Percentiles rank a stretch among this genome's conserved stretches.
Evolutionary conservation across 1,140 invertebrate genomes (phyloP).

Genomic region (Odontomachus brunneus): DNA sequence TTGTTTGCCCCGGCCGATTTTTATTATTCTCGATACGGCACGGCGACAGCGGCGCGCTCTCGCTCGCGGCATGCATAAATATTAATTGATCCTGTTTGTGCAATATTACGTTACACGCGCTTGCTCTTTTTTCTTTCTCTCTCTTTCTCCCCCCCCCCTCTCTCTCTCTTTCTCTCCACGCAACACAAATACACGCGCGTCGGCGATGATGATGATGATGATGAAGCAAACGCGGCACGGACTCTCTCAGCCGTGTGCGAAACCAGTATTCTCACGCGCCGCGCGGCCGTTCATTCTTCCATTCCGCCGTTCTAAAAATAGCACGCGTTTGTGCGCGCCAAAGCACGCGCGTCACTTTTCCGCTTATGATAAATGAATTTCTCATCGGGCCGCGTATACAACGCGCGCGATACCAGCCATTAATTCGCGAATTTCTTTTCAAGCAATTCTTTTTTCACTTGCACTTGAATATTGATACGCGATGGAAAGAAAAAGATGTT

Average conservation of each 20-base stretch:
- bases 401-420: background rate
- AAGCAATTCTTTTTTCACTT: no score
- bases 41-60: background rate
- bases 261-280: constrained; percentile 54
- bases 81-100: constrained; percentile 55
- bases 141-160: no score
- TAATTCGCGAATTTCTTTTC: constrained; percentile 1
- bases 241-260: constrained; percentile 12
- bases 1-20: constrained; percentile 44
- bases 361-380: constrained; percentile 47
- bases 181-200: constrained; percentile 44
- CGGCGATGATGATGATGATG: constrained; percentile 30
- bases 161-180: background rate
- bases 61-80: constrained; percentile 33
- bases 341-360: constrained; percentile 49
- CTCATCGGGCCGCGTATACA: background rate
- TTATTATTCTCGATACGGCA: constrained; percentile 30
- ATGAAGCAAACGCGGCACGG: constrained; percentile 43
- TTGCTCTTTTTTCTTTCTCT: constrained; percentile 1
- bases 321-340: constrained; percentile 42
- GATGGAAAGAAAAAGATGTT: no score
- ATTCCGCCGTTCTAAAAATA: constrained; percentile 55
- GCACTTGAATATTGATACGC: no score
- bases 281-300: constrained; percentile 46
- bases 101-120: constrained; percentile 47